phyloP scores from a whole-genome alignment of 2,797 vertebrate genomes.

The Capromys pilorides region DNA sequence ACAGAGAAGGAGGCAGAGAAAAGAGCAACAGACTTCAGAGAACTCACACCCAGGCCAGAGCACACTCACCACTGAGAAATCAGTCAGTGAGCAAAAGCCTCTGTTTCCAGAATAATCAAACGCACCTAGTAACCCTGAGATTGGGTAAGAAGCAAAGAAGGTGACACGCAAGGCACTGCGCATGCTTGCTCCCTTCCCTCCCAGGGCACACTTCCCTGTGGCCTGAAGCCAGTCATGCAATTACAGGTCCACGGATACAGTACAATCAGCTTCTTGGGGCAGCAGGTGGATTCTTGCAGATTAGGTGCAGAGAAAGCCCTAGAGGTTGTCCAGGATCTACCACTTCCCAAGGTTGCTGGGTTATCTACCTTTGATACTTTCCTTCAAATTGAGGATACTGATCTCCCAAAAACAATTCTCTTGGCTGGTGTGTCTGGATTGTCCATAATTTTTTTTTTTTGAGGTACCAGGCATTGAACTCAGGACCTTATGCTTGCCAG shows the following conservation, averaged over 20 bases:
- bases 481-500: too few relatives aligned
- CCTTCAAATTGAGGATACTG: background rate
- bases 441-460: too few relatives aligned
- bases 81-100: background rate
- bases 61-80: background rate
- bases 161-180: background rate
- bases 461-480: too few relatives aligned
- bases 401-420: background rate
- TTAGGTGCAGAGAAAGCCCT: background rate
- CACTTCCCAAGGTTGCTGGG: background rate
- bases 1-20: background rate
- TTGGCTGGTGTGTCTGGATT: background rate
- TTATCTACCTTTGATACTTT: background rate
- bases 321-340: background rate
- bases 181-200: background rate
- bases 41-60: background rate
- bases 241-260: background rate
- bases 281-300: background rate
- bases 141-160: background rate
- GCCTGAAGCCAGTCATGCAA: background rate
- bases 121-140: background rate
- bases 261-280: background rate
- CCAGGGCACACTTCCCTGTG: background rate
- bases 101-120: slow-evolving; percentile 35
- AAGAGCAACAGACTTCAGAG: background rate